Evolutionary conservation across 1,140 invertebrate species (phyloP), one percentile per base, ranked within the genome.

Genomic region (Lasaia peninsularis): DNA sequence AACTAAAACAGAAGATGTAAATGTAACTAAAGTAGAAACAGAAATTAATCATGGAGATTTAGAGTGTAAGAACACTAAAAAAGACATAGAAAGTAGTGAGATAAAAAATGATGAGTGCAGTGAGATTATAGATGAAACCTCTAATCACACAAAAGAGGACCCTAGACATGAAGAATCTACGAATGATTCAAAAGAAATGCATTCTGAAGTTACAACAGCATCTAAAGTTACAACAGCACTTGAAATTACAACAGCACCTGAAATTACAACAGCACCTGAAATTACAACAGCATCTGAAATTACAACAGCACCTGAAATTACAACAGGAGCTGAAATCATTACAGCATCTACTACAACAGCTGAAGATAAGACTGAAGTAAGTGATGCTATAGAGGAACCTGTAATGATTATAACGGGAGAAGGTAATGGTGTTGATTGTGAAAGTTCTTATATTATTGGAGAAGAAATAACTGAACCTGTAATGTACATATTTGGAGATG

Each of bases 381-480:
- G 93, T 48, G 92, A 93, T 69, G 91, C 90, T 20, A 93, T 96
- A 59, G 94, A 95, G 84, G 94, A 96, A 71, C 93, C 94, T 35
- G 75, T 94, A 0, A 92, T 96, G 90, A 78, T 94, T 67, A 89
- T 96, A 2, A 92, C 91, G 56, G 95, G 95, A 0, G 92, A 94
- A 69, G 95, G 95, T 8, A 91, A 91, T 33, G 95, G 95, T 1
- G 92, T 89, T 50, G 93, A 94, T 31, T 95, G 94, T 72, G 92
- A 95, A 52, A 91, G 92, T 52, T 86, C 85, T 32, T 80, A 80
- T 63, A 72, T 83, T 63, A 78, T 83, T 61, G 91, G 93, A 24
- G 94, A 95, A 73, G 92, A 91, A 60, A 93, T 96, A 50, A 92
- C 92, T 74, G 94, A 95, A 76, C 92, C 93, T 5, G 89, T 94